Evolutionary conservation across 2,113 vertebrate genomes (phyloP).

Genomic region (Paramormyrops kingsleyae): DNA sequence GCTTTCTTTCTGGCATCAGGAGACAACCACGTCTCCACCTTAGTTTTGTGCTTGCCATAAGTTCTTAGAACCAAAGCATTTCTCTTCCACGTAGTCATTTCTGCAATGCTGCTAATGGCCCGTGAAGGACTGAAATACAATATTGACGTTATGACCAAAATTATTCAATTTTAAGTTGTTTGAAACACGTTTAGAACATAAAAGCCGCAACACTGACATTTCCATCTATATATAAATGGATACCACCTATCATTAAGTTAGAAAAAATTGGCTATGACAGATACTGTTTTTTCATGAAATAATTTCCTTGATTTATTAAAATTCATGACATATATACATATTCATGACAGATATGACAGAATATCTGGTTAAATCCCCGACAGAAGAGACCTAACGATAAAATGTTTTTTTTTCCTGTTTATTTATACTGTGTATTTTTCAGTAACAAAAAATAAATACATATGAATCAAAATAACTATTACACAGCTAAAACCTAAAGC

Average conservation of each 20-base stretch:
- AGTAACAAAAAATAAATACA: no score
- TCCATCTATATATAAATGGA: not conserved
- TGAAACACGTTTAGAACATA: not conserved
- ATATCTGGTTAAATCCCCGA: no score
- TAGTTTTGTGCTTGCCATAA: constrained; percentile 47
- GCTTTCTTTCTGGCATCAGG: constrained; percentile 42
- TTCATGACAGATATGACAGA: no score
- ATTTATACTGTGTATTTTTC: no score
- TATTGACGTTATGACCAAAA: not conserved
- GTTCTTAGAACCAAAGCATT: constrained; percentile 49
- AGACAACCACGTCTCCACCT: constrained; percentile 51
- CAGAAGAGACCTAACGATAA: no score
- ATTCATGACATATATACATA: no score
- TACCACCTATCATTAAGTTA: not conserved
- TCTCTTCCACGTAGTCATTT: constrained; percentile 40
- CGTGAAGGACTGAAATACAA: not conserved
- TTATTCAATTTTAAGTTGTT: not conserved
- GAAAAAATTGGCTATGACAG: not conserved
- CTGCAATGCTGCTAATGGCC: not conserved
- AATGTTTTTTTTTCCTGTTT: no score
- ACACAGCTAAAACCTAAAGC: no score
- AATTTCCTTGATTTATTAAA: no score
- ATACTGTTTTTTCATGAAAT: not conserved
- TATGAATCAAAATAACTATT: no score
- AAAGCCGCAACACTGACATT: not conserved